Evolutionary conservation across 2,797 vertebrate genomes (phyloP), one percentile per base, ranked within the genome.

Genomic region (Glyptemys insculpta): DNA sequence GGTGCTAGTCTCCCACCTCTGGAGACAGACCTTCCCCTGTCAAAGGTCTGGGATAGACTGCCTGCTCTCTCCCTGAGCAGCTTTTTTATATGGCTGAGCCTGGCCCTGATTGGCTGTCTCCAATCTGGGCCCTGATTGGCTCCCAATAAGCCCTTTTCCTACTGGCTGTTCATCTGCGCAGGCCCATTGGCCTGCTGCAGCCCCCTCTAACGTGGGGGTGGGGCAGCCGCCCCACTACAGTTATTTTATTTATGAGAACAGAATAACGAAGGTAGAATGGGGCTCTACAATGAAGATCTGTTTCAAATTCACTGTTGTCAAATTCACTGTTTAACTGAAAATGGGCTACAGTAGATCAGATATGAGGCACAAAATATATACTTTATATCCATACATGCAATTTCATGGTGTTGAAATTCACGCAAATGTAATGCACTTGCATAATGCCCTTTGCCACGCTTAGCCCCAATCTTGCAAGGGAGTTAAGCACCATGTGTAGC

Each of bases 231-330:
- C 44, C 44, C 44, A 44, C 44, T 44, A 44, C 44, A 44, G 44
- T 44, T 44, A 18, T 15, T 93, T 90, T 89, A 88, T 92, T 85
- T 94, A 74, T 94, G 82, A 92, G 84, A 92, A 52, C 82, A 82
- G 72, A 8, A 79, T 78, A 50, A 49, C 57, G 80, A 84, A 16
- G 41, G 5, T 41, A 79, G 57, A 88, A 29, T n/a, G 65, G 23
- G 23, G 76, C 59, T 85, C 92, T 83, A 59, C 50, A 78, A n/a
- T 50, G 12, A 92, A 93, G 86, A 87, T 89, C 74, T 62, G 90
- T 84, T 84, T 90, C 86, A 59, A 85, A 5, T 86, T 79, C 29
- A 68, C 76, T 91, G 49, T 54, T 80, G 53, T 90, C 27, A 94
- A 95, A 92, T 14, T 86, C 31, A 82, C 25, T 2, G 41, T 92